phyloP scores from a whole-genome alignment of 2,888 invertebrate species.

The Dryobotodes eremita region DNA sequence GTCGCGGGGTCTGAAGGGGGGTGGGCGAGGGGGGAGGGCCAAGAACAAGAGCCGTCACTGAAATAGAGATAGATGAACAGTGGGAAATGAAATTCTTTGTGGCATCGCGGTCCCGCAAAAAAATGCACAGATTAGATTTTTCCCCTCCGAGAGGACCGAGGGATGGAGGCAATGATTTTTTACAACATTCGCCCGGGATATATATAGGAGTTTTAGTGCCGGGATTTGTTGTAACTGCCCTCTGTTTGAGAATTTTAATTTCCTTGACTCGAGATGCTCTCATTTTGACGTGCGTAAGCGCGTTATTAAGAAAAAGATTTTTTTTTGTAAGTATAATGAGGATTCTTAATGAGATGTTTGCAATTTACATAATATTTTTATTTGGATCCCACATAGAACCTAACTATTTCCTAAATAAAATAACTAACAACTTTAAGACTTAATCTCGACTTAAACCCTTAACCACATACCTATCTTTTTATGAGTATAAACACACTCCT shows the following conservation, averaged over 20 bases:
- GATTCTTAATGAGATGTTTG: conserved; percentile 41
- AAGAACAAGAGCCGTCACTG: conserved; percentile 91
- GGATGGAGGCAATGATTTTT: conserved; percentile 91
- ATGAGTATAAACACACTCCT: background rate
- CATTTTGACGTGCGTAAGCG: conserved; percentile 65
- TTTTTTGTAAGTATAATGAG: conserved; percentile 27
- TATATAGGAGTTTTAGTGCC: conserved; percentile 90
- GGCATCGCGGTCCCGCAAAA: conserved; percentile 91
- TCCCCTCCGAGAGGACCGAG: conserved; percentile 88
- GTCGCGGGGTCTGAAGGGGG: conserved; percentile 78
- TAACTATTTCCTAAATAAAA: background rate
- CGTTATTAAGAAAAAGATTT: conserved; percentile 43
- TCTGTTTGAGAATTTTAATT: conserved; percentile 90
- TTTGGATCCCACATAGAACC: background rate
- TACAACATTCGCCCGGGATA: conserved; percentile 89
- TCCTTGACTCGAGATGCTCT: conserved; percentile 84
- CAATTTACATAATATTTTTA: conserved; percentile 9
- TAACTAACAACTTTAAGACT: background rate
- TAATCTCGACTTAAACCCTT: too few species aligned
- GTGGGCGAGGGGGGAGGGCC: conserved; percentile 75
- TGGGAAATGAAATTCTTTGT: conserved; percentile 92
- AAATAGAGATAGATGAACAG: conserved; percentile 91
- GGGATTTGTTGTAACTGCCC: conserved; percentile 90
- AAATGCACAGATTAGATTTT: conserved; percentile 91
- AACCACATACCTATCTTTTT: background rate